phyloP scores from a whole-genome alignment of 2,113 vertebrate species.

The Falco punctatus region DNA sequence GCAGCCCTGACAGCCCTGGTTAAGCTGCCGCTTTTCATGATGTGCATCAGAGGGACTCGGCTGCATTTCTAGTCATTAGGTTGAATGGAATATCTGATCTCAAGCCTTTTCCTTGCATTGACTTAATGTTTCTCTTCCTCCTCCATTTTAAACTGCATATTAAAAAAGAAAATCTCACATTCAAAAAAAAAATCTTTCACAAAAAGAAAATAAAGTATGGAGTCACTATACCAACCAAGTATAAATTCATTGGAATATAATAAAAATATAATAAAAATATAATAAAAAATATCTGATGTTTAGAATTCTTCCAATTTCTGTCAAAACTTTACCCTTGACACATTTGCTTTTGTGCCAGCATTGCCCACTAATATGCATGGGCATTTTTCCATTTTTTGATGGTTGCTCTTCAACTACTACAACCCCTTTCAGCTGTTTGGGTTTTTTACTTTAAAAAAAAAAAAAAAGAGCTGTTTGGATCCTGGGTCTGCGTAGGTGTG shows the following conservation, averaged over 20 bases:
- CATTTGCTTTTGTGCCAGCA: not conserved
- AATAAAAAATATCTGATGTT: not conserved
- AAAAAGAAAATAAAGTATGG: not conserved
- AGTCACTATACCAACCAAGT: not conserved
- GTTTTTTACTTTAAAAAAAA: not conserved
- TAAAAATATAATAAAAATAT: not conserved
- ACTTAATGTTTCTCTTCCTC: not conserved
- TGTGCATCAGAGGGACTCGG: not conserved
- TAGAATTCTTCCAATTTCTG: not conserved
- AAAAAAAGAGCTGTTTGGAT: rapidly evolving
- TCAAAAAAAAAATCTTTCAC: not conserved
- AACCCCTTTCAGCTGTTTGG: not conserved
- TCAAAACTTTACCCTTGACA: not conserved
- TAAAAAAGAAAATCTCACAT: not conserved
- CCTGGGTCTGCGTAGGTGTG: not conserved
- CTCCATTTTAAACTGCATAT: not conserved
- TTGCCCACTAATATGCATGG: not conserved
- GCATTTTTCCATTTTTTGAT: not conserved
- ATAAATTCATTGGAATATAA: not conserved
- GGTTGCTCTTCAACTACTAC: not conserved
- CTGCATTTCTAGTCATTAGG: not conserved
- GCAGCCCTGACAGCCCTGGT: not conserved
- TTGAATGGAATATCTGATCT: not conserved
- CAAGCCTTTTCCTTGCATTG: not conserved
- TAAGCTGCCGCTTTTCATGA: not conserved